phyloP scores from a whole-genome alignment of 2,113 vertebrate species.

The Polypterus bichir region DNA sequence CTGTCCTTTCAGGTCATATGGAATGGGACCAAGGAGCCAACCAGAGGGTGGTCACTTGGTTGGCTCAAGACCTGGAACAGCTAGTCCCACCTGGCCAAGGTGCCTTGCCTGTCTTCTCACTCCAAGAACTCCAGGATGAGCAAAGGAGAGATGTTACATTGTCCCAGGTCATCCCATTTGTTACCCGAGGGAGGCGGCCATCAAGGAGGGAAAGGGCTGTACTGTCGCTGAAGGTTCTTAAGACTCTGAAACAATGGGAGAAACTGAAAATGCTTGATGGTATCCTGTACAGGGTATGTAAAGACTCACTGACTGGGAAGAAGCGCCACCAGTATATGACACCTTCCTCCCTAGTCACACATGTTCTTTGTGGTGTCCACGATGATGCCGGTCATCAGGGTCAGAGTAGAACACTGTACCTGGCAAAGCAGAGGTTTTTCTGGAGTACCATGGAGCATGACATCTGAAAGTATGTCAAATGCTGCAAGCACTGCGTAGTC shows the following conservation, averaged over 20 bases:
- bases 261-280: constrained; percentile 3
- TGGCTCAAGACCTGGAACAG: neutral
- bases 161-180: constrained; percentile 2
- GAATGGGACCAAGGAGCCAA: neutral
- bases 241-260: constrained; percentile 3
- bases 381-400: constrained; percentile 9
- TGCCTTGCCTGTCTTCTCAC: neutral
- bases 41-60: too few species aligned
- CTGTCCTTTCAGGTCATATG: neutral
- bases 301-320: constrained; percentile 1
- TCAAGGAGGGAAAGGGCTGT: neutral
- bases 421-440: constrained; percentile 7
- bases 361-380: neutral
- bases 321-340: neutral
- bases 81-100: neutral
- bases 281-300: constrained; percentile 3
- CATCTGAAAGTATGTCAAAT: constrained; percentile 5
- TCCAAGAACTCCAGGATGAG: neutral
- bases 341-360: neutral
- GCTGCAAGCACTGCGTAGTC: constrained; percentile 8
- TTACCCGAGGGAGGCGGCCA: neutral
- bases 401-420: constrained; percentile 3
- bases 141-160: neutral
- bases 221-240: neutral
- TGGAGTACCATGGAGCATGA: constrained; percentile 12